Base-by-base conservation (phyloP, 2,888 invertebrate species). In the Philaethria dido region DNA sequence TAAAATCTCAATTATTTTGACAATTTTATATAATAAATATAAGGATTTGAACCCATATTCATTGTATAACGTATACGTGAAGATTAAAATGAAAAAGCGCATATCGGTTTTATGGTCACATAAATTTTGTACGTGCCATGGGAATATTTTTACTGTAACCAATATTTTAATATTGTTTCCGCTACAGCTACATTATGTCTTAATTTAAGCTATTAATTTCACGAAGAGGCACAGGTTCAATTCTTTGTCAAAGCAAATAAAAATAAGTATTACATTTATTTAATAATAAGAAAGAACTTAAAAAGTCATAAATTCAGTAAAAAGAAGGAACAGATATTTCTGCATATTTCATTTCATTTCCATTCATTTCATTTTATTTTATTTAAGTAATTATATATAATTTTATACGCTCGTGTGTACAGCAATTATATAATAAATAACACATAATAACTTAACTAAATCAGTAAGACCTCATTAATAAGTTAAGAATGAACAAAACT, bases 401-500 rank as follows among this genome's bases (percentile, higher is more conserved):
- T 14, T 57, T 57, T 57, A 57, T 42, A 42, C 57, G 39, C 57
- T 57, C 57, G 42, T 57, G 42, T 57, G 57, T 57, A 57, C 16
- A 57, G 42, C 57, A 33, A 52, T 42, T 61, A 50, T 29, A 52
- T 42, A 48, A 50, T 29, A 16, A 3, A 13, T 29, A 3, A 52
- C 16, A 16, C n/a, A 57, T 57, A 42, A 25, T 57, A 42, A 57
- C n/a, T 42, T 59, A 52, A 50, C 13, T 36, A 44, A 60, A 44
- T n/a, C 16, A 65, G 47, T 47, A 39, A 33, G 5, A 47, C 42
- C 42, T 64, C 42, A 65, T 60, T 18, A 60, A 65, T 50, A 65
- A n/a, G 57, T 29, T 45, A 55, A 36, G 33, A 36, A 64, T 48
- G 18, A 64, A 55, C 48, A 62, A 50, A 57, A 66, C 66, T 69